Evolutionary conservation across 1,140 invertebrate genomes (phyloP), one percentile per base, ranked within the genome.

Genomic region (Ctenoplectra terminalis): DNA sequence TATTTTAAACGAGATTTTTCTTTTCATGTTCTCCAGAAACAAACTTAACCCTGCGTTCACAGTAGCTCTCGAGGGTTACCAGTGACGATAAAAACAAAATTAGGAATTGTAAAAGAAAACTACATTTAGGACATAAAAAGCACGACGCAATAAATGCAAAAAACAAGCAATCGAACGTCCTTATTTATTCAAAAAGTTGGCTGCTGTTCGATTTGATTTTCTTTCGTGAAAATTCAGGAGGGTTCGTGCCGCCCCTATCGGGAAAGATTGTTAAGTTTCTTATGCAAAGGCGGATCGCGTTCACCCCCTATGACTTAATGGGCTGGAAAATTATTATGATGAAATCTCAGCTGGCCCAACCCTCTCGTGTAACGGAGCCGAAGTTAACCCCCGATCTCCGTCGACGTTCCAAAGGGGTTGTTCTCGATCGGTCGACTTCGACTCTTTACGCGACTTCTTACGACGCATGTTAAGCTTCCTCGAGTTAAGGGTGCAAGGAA

Each of bases 301-400:
- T 77, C 85, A 60, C 82, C 80, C 82, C 88, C 89, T 84, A 48
- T 72, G 74, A 87, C 77, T 90, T 92, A 92, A 92, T 92, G 92
- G 90, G 50, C 75, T 86, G 91, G 92, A 91, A 92, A 92, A 92
- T 92, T 92, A 92, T 92, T 91, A 92, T 89, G 91, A 91, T 92
- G 90, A 92, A 92, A 92, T 92, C 90, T 91, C 77, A 61, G 88
- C 84, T 82, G 81, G 77, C 84, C 83, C 83, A 79, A 82, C 81
- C 79, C 82, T 86, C 78, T 85, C 83, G 73, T 79, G 88, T 87
- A 90, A 90, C 87, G 88, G 88, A 90, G 90, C 82, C 86, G 80
- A 82, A 86, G 78, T 90, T 88, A 85, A 79, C 79, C 79, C 80
- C 75, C 75, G 63, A 67, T 76, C 76, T 61, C 43, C 48, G 50